These are phyloP conservation scores for Spodoptera littoralis DNA, from an alignment of 2,888 invertebrate species.

Conservation along the genomic window DNA sequence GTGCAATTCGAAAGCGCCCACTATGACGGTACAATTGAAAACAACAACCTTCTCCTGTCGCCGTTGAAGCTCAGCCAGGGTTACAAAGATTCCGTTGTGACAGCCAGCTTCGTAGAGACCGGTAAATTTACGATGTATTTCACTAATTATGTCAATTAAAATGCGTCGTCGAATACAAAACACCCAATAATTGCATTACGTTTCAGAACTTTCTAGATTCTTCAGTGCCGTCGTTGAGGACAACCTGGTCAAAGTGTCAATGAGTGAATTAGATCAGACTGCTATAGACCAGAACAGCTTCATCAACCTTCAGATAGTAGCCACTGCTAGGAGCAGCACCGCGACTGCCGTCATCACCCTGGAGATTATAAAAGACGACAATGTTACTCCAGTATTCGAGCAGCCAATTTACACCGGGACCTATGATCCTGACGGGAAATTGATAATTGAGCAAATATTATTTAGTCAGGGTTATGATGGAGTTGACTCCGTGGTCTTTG, in stretches of 20 bases:
- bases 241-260: constrained; percentile 67
- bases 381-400: constrained; percentile 72
- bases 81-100: constrained; percentile 60
- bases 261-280: constrained; percentile 62
- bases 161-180: no score
- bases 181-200: background rate
- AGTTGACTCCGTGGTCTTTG: constrained; percentile 64
- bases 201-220: constrained; percentile 63
- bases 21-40: constrained; percentile 71
- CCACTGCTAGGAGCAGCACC: constrained; percentile 60
- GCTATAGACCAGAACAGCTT: constrained; percentile 69
- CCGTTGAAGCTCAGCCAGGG: constrained; percentile 68
- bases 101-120: constrained; percentile 52
- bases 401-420: constrained; percentile 68
- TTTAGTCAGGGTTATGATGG: constrained; percentile 74
- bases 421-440: constrained; percentile 64
- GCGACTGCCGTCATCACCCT: constrained; percentile 69
- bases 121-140: constrained; percentile 57
- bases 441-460: constrained; percentile 66
- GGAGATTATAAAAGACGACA: constrained; percentile 76
- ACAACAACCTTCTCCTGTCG: constrained; percentile 62
- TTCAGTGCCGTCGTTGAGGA: constrained; percentile 61
- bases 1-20: constrained; percentile 3
- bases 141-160: background rate
- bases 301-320: constrained; percentile 69